phyloP scores from a whole-genome alignment of 2,888 invertebrate genomes.

The Pemphredon lugubris region DNA sequence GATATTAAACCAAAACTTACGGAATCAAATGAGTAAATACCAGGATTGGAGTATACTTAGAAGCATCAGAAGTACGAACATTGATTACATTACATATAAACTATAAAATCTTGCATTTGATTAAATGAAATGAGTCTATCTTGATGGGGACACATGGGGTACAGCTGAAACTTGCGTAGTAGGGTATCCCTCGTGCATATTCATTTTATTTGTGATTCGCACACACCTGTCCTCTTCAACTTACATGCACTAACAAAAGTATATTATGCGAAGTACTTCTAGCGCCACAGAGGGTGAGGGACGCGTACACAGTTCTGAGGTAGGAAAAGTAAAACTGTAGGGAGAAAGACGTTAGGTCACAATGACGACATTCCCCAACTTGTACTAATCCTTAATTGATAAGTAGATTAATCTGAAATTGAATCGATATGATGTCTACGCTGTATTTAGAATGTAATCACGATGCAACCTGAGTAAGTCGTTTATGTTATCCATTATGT shows the following conservation, averaged over 20 bases:
- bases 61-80: no score
- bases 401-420: constrained; percentile 17
- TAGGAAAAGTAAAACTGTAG: no score
- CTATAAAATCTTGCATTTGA: no score
- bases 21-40: no score
- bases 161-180: constrained; percentile 30
- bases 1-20: neutral
- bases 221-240: neutral
- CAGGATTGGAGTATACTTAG: no score
- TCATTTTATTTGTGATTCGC: constrained; percentile 14
- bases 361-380: neutral
- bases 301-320: neutral
- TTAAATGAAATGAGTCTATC: no score
- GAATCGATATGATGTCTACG: neutral
- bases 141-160: no score
- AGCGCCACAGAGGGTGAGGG: neutral
- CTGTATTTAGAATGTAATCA: constrained; percentile 6
- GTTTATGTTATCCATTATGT: constrained; percentile 17
- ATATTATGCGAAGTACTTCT: constrained; percentile 7
- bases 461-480: constrained; percentile 6
- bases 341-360: neutral
- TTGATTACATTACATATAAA: no score
- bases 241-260: neutral
- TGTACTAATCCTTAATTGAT: constrained; percentile 2
- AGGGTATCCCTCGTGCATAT: constrained; percentile 20